Percentiles rank a stretch among this genome's conserved stretches.
Conservation (phyloP, 2,113 vertebrate species). For the Protobothrops flavoviridis region DNA sequence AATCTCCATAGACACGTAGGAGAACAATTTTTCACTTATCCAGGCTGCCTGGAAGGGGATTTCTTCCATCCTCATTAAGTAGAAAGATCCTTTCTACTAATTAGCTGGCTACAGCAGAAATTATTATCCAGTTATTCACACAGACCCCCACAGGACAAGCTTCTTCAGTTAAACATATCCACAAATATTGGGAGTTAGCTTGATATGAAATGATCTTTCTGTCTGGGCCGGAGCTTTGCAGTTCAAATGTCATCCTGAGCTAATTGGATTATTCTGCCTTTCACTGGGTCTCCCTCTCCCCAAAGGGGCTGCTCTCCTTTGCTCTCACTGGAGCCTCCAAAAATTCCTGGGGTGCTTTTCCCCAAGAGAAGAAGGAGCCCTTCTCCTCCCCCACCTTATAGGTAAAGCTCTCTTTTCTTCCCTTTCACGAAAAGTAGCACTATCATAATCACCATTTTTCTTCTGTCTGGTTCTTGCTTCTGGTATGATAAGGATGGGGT, state of each 20-base stretch:
- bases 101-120: slow-evolving; percentile 43
- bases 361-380: not conserved
- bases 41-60: slow-evolving; percentile 34
- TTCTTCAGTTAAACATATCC: slow-evolving; percentile 28
- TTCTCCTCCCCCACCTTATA: not conserved
- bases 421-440: not conserved
- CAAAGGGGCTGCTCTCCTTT: slow-evolving; percentile 18
- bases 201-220: slow-evolving; percentile 37
- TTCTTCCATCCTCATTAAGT: slow-evolving; percentile 34
- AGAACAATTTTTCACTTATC: slow-evolving; percentile 11
- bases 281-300: slow-evolving; percentile 32
- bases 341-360: fast-evolving
- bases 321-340: not conserved
- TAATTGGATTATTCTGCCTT: slow-evolving; percentile 33
- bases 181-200: slow-evolving; percentile 40
- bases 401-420: not conserved
- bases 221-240: slow-evolving; percentile 5
- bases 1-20: not conserved
- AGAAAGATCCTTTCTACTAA: slow-evolving; percentile 36
- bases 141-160: not conserved
- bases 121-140: slow-evolving; percentile 5
- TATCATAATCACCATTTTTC: slow-evolving; percentile 66
- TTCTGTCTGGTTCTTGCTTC: slow-evolving; percentile 63
- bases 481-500: slow-evolving; percentile 70
- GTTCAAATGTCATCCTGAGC: slow-evolving; percentile 19